Evolutionary conservation across 2,888 invertebrate species (phyloP), one percentile per base, ranked within the genome.

Genomic region (Metalampra italica): DNA sequence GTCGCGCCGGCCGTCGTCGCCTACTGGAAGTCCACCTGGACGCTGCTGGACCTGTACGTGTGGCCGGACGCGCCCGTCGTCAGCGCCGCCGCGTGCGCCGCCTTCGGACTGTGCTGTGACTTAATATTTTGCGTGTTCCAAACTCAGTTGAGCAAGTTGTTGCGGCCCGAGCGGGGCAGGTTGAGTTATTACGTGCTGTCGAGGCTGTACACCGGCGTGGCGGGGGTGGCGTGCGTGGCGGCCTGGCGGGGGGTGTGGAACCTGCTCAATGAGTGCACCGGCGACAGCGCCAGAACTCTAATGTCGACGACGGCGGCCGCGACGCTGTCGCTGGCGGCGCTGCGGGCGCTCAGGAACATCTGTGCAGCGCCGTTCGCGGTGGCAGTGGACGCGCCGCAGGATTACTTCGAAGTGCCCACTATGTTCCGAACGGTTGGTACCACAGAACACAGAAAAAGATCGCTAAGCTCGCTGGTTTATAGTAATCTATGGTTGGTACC

Each of bases 1-100:
- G 93, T 96, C 13, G 94, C 95, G 1, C 96, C 96, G 9, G 92
- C 94, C 49, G 95, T 96, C 44, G 95, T 97, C 50, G 92, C 93
- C 55, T 96, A 96, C 79, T 96, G 97, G 97, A 91, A 96, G 56
- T 95, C 96, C 57, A 94, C 95, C 43, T 97, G 96, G 96, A 92
- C 92, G 42, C 90, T 96, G 45, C 93, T 95, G 90, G 94, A 93
- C 70, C 73, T 92, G 46, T 93, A 94, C 75, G 90, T 96, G 49
- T 91, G 92, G 59, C 94, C 95, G 0, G 83, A 90, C 0, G 78
- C 92, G 51, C 78, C 82, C 5, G 81, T 92, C 4, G 64, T 90
- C 42, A 95, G 95, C 64, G 93, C 93, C 13, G 82, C 92, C 46
- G 85, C 91, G 34, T 95, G 95, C 59, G 91, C 94, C 47, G 75